These are phyloP conservation scores for Pseudopodoces humilis DNA, from an alignment of 2,113 vertebrate species.

Conservation along the genomic window DNA sequence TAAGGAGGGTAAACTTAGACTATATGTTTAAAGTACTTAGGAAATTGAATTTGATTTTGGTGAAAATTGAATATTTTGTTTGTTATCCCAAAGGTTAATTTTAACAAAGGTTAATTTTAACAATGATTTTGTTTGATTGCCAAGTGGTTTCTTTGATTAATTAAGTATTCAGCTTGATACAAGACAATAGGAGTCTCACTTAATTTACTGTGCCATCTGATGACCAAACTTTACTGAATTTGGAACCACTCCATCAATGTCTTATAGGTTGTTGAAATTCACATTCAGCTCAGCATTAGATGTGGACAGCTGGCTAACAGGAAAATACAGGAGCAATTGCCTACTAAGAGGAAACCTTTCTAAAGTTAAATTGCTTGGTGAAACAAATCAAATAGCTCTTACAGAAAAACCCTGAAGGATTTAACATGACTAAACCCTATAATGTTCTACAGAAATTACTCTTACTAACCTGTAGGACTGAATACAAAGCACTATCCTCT, in stretches of 20 bases:
- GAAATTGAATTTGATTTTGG: background rate
- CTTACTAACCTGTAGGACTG: background rate
- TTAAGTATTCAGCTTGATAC: background rate
- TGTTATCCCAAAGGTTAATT: background rate
- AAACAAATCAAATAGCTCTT: slow-evolving; percentile 1
- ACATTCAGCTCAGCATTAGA: background rate
- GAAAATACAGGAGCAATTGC: background rate
- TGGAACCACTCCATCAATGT: background rate
- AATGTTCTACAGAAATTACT: background rate
- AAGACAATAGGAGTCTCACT: background rate
- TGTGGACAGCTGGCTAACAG: background rate
- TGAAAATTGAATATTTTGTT: background rate
- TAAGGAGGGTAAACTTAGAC: background rate
- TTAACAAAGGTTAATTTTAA: background rate
- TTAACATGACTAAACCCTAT: background rate
- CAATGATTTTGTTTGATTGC: background rate
- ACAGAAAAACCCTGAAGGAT: background rate
- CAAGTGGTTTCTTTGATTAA: background rate
- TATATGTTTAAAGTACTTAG: background rate
- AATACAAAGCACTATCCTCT: background rate
- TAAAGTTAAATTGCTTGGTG: background rate
- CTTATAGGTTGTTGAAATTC: background rate
- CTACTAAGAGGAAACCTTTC: background rate
- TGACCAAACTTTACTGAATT: background rate
- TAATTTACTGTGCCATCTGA: background rate